Percentiles rank a stretch among this genome's conserved stretches.
phyloP scores from a whole-genome alignment of 2,888 invertebrate genomes.

The Abrostola triplasia region DNA sequence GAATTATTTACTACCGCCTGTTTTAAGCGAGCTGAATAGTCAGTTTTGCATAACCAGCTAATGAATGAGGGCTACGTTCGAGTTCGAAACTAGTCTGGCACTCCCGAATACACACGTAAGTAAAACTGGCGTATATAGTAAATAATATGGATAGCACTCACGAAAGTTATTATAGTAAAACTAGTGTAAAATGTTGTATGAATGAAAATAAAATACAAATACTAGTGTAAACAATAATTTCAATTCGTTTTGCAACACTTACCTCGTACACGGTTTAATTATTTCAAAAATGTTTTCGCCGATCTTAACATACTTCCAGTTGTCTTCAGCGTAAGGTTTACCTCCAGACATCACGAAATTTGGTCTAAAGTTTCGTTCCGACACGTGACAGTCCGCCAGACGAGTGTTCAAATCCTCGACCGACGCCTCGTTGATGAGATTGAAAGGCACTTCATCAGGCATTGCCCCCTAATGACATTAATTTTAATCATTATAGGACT shows the following conservation, averaged over 20 bases:
- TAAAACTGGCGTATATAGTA: too few relatives aligned
- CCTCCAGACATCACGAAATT: slow-evolving; percentile 91
- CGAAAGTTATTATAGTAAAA: too few relatives aligned
- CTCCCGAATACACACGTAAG: too few relatives aligned
- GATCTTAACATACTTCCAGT: slow-evolving; percentile 92
- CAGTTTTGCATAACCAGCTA: too few relatives aligned
- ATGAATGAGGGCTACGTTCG: too few relatives aligned
- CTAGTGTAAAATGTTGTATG: too few relatives aligned
- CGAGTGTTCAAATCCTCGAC: slow-evolving; percentile 90
- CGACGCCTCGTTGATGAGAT: slow-evolving; percentile 91
- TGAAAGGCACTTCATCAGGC: slow-evolving; percentile 91
- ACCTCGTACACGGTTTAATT: slow-evolving; percentile 90
- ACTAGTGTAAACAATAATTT: too few relatives aligned
- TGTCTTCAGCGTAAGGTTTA: slow-evolving; percentile 90
- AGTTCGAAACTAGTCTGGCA: too few relatives aligned
- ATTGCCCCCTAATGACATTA: slow-evolving; percentile 86
- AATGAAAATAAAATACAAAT: too few relatives aligned
- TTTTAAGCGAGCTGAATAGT: too few relatives aligned
- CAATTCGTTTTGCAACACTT: slow-evolving; percentile 13
- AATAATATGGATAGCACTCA: too few relatives aligned
- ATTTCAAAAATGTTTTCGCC: slow-evolving; percentile 90
- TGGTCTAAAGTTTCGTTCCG: slow-evolving; percentile 89
- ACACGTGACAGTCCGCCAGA: slow-evolving; percentile 82
- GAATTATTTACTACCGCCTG: too few relatives aligned
- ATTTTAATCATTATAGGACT: not conserved